These are phyloP conservation scores for Agonum fuliginosum DNA, from an alignment of 2,888 invertebrate species.

Conservation along the genomic window DNA sequence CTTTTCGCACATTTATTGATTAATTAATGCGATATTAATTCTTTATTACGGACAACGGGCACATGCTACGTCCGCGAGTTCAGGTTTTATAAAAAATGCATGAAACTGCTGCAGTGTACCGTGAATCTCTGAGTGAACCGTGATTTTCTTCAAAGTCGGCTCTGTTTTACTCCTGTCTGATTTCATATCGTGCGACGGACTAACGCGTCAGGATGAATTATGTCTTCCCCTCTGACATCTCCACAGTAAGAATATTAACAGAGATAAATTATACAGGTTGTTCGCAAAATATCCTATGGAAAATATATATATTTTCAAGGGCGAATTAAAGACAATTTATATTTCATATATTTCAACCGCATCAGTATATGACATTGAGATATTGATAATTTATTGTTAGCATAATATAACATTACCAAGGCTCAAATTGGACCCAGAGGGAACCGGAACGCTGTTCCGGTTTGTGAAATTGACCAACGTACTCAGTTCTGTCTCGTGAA, in stretches of 20 bases:
- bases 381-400: too few species aligned
- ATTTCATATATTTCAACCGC: too few species aligned
- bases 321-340: too few species aligned
- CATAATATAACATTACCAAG: too few species aligned
- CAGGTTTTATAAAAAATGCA: slow-evolving; percentile 9
- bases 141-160: neutral
- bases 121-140: neutral
- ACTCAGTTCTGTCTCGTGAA: too few species aligned
- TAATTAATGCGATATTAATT: neutral
- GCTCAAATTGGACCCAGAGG: too few species aligned
- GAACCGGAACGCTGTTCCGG: too few species aligned
- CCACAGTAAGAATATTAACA: slow-evolving; percentile 19
- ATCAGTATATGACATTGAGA: too few species aligned
- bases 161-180: slow-evolving; percentile 11
- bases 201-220: slow-evolving; percentile 30
- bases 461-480: too few species aligned
- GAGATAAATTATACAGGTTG: slow-evolving; percentile 12
- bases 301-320: too few species aligned
- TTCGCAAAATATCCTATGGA: neutral
- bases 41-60: neutral
- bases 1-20: neutral
- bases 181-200: slow-evolving; percentile 30
- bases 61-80: too few species aligned
- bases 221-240: slow-evolving; percentile 6
- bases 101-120: neutral